Evolutionary conservation across 2,888 invertebrate genomes (phyloP).

Genomic region (Lathronympha strigana): DNA sequence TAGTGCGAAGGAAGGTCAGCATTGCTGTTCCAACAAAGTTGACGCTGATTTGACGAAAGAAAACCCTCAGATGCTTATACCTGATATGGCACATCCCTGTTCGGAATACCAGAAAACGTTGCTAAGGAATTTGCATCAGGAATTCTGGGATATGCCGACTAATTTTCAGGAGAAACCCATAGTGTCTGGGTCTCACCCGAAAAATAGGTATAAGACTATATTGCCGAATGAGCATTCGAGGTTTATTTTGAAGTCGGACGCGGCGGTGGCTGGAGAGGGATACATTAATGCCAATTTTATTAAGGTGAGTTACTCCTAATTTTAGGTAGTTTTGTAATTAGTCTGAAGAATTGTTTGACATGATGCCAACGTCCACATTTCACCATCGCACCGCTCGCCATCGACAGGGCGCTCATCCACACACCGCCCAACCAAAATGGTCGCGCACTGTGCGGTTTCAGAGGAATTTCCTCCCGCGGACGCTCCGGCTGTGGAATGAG

Average conservation of each 20-base stretch:
- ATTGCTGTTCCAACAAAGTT: slow-evolving; percentile 68
- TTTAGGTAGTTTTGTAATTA: not conserved
- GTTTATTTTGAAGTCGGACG: slow-evolving; percentile 86
- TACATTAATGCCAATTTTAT: slow-evolving; percentile 98
- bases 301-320: slow-evolving; percentile 85
- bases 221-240: slow-evolving; percentile 95
- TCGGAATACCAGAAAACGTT: slow-evolving; percentile 86
- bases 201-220: slow-evolving; percentile 95
- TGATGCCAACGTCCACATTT: no score
- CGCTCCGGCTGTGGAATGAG: no score
- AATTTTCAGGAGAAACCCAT: slow-evolving; percentile 96
- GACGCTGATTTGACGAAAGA: slow-evolving; percentile 60
- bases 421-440: no score
- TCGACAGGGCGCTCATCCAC: no score
- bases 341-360: not conserved
- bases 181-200: slow-evolving; percentile 94
- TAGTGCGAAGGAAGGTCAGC: slow-evolving; percentile 61
- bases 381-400: no score
- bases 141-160: slow-evolving; percentile 97
- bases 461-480: no score
- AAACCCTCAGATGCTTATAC: slow-evolving; percentile 72
- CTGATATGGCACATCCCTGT: slow-evolving; percentile 75
- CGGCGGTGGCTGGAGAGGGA: slow-evolving; percentile 84
- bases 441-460: no score
- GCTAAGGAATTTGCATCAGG: slow-evolving; percentile 88